Evolutionary conservation across 2,888 invertebrate species (phyloP).

Genomic region (Zeuzera pyrina): DNA sequence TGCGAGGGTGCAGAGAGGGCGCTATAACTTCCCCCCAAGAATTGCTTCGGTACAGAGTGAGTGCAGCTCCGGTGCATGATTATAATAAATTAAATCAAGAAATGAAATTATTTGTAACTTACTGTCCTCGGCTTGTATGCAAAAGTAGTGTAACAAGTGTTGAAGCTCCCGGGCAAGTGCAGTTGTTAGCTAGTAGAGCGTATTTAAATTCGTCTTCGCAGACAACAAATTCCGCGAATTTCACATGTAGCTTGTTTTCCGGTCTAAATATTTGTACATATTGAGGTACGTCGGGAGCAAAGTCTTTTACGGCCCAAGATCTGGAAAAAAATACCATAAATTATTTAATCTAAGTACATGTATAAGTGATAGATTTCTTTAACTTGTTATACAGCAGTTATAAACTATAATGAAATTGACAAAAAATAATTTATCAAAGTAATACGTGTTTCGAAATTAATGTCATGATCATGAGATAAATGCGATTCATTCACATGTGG

Average conservation of each 20-base stretch:
- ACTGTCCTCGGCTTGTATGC: constrained; percentile 98
- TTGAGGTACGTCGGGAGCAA: constrained; percentile 96
- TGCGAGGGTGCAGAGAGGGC: too few relatives aligned
- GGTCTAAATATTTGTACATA: constrained; percentile 99
- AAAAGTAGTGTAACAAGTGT: constrained; percentile 95
- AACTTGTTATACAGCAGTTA: too few relatives aligned
- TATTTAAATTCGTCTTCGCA: constrained; percentile 99
- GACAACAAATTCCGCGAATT: constrained; percentile 98
- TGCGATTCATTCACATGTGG: too few relatives aligned
- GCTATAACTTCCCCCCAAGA: too few relatives aligned
- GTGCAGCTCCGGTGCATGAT: too few relatives aligned
- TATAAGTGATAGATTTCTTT: too few relatives aligned
- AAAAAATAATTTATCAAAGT: too few relatives aligned
- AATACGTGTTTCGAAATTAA: too few relatives aligned
- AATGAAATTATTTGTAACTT: constrained; percentile 58
- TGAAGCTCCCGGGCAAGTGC: constrained; percentile 97
- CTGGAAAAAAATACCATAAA: constrained; percentile 61
- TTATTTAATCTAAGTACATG: too few relatives aligned
- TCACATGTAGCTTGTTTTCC: constrained; percentile 98
- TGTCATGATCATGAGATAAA: too few relatives aligned
- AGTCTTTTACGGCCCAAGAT: constrained; percentile 99
- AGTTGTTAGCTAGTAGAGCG: constrained; percentile 97
- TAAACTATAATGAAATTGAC: background rate
- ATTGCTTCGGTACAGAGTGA: too few relatives aligned
- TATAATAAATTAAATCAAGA: constrained; percentile 1